Base-by-base conservation (phyloP, 2,113 vertebrate species). In the Desmodus rotundus region DNA sequence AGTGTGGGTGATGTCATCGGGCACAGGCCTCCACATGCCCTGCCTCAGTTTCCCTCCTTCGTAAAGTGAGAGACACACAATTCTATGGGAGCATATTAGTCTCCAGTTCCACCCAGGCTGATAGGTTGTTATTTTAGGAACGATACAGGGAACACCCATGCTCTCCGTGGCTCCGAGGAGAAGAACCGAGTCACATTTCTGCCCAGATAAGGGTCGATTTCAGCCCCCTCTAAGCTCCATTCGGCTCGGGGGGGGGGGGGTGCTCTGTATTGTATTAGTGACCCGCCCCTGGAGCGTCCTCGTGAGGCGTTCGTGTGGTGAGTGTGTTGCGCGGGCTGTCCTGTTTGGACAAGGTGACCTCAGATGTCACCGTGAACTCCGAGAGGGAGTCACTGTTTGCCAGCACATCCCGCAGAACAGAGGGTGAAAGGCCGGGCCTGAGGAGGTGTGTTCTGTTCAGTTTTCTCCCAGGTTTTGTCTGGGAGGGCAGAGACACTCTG, bases 251-350 rank as follows among this genome's bases (percentile, higher is more conserved):
- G n/a, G n/a, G n/a, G n/a, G 1, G 2, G 5, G n/a, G 58, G 38
- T 13, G 8, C 16, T 70, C 47, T 3, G 4, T 22, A 5, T 36
- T 41, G 22, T 8, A 11, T 56, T 20, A 41, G 8, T 19, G 15
- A 12, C 33, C 3, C 0, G 3, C 28, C 33, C 54, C 7, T 6
- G 54, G 8, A 50, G 2, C 15, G 2, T 41, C 54, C 47, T 8
- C 7, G 15, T 26, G 52, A 31, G 22, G 5, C 9, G 47, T 41
- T 28, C 33, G 19, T 4, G 1, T 12, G 38, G 20, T 6, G 14
- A 20, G 67, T 13, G 12, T 10, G 43, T 13, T 1, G n/a, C n/a
- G 3, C 26, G 15, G 31, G 45, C 41, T 58, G 19, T 13, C 31
- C 20, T 12, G 11, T 73, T 56, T 36, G 50, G 13, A 43, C 52